Percentiles rank a stretch among this genome's conserved stretches.
Conservation (phyloP, 2,888 invertebrate species). For the Lycophotia porphyrea region DNA sequence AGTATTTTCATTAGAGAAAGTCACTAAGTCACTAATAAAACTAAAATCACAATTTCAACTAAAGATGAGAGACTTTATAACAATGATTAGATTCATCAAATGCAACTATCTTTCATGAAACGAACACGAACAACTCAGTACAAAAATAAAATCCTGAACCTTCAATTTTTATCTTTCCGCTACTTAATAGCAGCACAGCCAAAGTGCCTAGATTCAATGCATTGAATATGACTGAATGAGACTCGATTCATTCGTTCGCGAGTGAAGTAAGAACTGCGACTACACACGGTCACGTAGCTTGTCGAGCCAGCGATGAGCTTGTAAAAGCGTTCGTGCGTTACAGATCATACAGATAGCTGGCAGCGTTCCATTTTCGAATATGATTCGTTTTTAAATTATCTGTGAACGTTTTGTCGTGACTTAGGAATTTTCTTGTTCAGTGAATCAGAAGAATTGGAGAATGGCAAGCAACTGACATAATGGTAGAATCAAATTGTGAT, state of each 20-base stretch:
- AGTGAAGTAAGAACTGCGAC: constrained; percentile 56
- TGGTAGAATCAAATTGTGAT: constrained; percentile 44
- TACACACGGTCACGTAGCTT: constrained; percentile 75
- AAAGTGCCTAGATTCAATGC: constrained; percentile 65
- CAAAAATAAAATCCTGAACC: constrained; percentile 29
- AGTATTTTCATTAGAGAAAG: not conserved
- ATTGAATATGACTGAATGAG: constrained; percentile 68
- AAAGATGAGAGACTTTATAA: not conserved
- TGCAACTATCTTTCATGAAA: constrained; percentile 1
- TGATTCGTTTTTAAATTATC: constrained; percentile 67
- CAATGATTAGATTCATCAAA: not conserved
- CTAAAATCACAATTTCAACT: not conserved
- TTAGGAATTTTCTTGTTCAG: constrained; percentile 62
- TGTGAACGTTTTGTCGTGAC: constrained; percentile 64
- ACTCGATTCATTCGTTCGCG: constrained; percentile 55
- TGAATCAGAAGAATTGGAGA: constrained; percentile 49
- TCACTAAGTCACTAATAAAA: too few relatives aligned
- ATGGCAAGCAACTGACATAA: constrained; percentile 41
- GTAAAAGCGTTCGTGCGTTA: constrained; percentile 75
- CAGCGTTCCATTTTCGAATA: constrained; percentile 68
- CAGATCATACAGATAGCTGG: constrained; percentile 69
- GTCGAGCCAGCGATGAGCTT: constrained; percentile 68
- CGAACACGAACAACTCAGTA: constrained; percentile 17
- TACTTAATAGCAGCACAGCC: constrained; percentile 49
- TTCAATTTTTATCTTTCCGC: constrained; percentile 49